Evolutionary conservation across 2,888 invertebrate species (phyloP).

Genomic region (Sesamia inferens): DNA sequence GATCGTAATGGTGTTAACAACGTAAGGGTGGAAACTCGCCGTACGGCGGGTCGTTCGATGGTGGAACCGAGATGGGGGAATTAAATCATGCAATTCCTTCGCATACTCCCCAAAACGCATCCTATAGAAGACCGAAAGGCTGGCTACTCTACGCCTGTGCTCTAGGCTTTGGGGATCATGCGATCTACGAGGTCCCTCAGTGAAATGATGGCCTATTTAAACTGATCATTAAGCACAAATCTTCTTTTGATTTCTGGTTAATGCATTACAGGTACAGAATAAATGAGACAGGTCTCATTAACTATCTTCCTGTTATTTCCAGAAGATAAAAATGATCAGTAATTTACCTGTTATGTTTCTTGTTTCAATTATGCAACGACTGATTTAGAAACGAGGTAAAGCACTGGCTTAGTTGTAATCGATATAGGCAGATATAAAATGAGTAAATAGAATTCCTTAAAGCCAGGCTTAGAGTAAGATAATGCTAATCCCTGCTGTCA

Average conservation of each 20-base stretch:
- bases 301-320: not conserved
- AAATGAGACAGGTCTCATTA: not conserved
- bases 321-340: not conserved
- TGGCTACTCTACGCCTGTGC: too few species aligned
- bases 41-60: too few species aligned
- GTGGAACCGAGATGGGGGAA: too few species aligned
- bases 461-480: constrained; percentile 26
- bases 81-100: too few species aligned
- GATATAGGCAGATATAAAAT: constrained; percentile 22
- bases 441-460: constrained; percentile 14
- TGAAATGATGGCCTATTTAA: not conserved
- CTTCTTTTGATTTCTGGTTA: too few species aligned
- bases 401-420: not conserved
- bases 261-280: too few species aligned
- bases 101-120: too few species aligned
- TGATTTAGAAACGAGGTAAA: constrained; percentile 17
- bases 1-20: too few species aligned
- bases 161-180: too few species aligned
- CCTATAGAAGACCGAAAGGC: too few species aligned
- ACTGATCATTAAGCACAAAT: not conserved
- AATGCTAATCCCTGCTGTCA: constrained; percentile 25
- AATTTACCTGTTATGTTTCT: not conserved
- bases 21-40: too few species aligned
- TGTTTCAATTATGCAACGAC: constrained; percentile 1
- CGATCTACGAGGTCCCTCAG: not conserved